Conservation (phyloP, 2,797 vertebrate genomes). For the Selene dorsalis region DNA sequence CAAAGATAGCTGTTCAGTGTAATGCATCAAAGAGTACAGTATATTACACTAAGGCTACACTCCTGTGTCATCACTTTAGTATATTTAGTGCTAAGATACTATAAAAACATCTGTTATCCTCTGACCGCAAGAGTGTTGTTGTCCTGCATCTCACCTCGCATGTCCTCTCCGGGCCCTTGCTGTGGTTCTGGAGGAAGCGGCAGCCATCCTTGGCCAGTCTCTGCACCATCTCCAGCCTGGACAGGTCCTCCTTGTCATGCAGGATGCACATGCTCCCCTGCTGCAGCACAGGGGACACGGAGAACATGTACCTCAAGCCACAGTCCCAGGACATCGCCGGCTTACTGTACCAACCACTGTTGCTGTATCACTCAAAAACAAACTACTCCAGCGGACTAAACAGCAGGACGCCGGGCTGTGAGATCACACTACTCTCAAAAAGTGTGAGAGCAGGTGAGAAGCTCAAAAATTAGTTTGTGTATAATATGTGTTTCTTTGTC, state of each 20-base stretch:
- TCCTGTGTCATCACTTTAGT: not conserved
- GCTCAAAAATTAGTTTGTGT: slow-evolving; percentile 25
- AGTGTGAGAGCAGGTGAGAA: slow-evolving; percentile 16
- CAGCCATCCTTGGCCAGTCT: slow-evolving; percentile 93
- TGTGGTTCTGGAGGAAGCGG: slow-evolving; percentile 89
- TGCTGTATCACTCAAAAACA: slow-evolving; percentile 5
- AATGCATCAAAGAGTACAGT: not conserved
- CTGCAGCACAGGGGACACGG: slow-evolving; percentile 91
- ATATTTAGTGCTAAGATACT: not conserved
- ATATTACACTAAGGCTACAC: not conserved
- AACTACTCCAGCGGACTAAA: slow-evolving; percentile 21
- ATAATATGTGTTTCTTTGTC: slow-evolving; percentile 13
- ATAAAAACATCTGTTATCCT: not conserved
- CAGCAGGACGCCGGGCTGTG: not conserved
- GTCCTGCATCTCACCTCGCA: slow-evolving; percentile 77
- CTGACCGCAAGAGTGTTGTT: slow-evolving; percentile 8
- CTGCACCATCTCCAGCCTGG: slow-evolving; percentile 92
- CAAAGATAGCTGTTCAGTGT: slow-evolving; percentile 10
- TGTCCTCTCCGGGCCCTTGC: slow-evolving; percentile 85
- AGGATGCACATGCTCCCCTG: slow-evolving; percentile 88
- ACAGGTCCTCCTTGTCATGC: slow-evolving; percentile 91
- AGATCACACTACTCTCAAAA: slow-evolving; percentile 33
- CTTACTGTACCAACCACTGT: not conserved
- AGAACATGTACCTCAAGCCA: slow-evolving; percentile 94
- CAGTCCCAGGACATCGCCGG: slow-evolving; percentile 94